phyloP scores from a whole-genome alignment of 2,888 invertebrate genomes.

The Leptothorax acervorum region DNA sequence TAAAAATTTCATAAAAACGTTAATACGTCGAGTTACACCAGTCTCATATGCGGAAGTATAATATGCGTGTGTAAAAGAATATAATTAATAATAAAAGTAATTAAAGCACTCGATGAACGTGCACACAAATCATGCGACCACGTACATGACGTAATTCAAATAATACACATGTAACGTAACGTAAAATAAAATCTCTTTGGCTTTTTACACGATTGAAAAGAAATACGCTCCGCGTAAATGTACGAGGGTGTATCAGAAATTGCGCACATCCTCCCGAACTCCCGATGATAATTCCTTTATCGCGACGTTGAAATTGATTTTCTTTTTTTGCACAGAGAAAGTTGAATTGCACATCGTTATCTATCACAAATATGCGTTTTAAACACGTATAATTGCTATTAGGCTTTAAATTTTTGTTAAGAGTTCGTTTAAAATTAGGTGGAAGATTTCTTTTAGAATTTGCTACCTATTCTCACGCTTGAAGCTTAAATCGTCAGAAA shows the following conservation, averaged over 20 bases:
- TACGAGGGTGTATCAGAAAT: conserved; percentile 35
- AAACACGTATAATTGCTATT: conserved; percentile 6
- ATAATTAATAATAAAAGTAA: conserved; percentile 63
- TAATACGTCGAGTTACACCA: conserved; percentile 10
- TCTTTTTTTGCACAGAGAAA: conserved; percentile 16
- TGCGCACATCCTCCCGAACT: conserved; percentile 14
- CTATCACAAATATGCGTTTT: conserved; percentile 34
- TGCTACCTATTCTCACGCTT: conserved; percentile 7
- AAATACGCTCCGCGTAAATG: conserved; percentile 51
- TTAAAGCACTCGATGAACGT: conserved; percentile 73
- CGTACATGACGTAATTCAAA: conserved; percentile 70
- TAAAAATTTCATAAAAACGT: background rate
- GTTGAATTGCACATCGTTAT: conserved; percentile 33
- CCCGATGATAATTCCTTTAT: conserved; percentile 2
- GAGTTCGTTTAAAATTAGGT: conserved; percentile 20
- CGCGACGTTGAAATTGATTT: background rate
- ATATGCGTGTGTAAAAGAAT: conserved; percentile 1
- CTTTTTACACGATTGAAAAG: conserved; percentile 58
- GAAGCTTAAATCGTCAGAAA: conserved; percentile 12
- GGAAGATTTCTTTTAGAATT: conserved; percentile 17
- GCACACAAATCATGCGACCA: conserved; percentile 62
- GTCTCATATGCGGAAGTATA: conserved; percentile 17
- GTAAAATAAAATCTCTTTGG: conserved; percentile 76
- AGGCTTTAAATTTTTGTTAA: conserved; percentile 15
- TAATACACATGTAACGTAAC: conserved; percentile 71